Base-by-base conservation (phyloP, 2,113 vertebrate species). In the Notiomystis cincta region DNA sequence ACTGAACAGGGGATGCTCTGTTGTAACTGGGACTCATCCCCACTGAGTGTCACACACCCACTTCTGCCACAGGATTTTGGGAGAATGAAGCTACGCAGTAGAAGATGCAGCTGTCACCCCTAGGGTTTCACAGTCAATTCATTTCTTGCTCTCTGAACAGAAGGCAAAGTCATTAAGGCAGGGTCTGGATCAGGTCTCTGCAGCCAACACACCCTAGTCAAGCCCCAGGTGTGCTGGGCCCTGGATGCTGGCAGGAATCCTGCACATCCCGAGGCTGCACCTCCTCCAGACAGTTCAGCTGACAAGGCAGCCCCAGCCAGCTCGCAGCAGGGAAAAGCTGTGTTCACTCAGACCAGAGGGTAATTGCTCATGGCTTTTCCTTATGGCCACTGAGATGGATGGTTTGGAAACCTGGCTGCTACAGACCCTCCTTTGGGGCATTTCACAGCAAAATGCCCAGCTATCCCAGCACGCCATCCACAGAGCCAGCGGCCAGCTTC, bases 21-120 rank as follows among this genome's bases (percentile, higher is more conserved):
- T 37, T 53, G 38, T 3, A 35, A 35, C 15, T 1, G 0, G 62
- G 47, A 25, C 60, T 61, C 33, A 3, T 9, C 38, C 9, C 48
- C 19, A 1, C 62, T 1, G 24, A 3, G 73, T 3, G 51, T 12
- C 12, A 44, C 35, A 5, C 9, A 12, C 8, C 33, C 11, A 0
- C 11, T 3, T 5, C 16, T 19, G 17, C 5, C 81, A 11, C 28
- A 1, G 4, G 31, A 13, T 13, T 38, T 4, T 1, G 67, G 64
- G 62, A 22, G 25, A 54, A 25, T 2, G 23, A 50, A 70, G 42
- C 10, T 8, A 11, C 40, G 19, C 50, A 3, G 56, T 0, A 23
- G 57, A 35, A 56, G 35, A 14, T 2, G 30, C 5, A 21, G 58
- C 62, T 57, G 22, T 18, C 42, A 65, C 31, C 47, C 17, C 60